A percentile compares a stretch with the other conserved stretches of the same genome.
Evolutionary conservation across 2,888 invertebrate species (phyloP).

Genomic region (Yponomeuta sedellus): DNA sequence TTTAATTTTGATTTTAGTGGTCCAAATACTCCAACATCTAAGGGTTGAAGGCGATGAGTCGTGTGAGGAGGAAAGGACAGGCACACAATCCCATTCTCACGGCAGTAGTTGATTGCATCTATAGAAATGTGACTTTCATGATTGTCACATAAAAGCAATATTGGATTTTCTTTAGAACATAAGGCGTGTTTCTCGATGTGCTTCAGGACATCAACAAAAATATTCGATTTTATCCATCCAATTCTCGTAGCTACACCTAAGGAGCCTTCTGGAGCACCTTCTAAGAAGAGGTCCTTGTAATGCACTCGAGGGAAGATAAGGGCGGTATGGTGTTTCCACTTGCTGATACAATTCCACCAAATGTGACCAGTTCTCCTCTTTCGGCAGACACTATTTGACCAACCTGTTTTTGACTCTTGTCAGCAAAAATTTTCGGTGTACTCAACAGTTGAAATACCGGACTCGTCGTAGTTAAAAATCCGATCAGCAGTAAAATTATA

Average conservation of each 20-base stretch:
- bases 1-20: constrained; percentile 25
- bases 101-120: constrained; percentile 25
- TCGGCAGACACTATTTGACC: constrained; percentile 26
- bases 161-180: constrained; percentile 23
- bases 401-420: constrained; percentile 21
- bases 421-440: constrained; percentile 26
- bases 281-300: constrained; percentile 26
- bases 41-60: constrained; percentile 27
- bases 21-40: constrained; percentile 24
- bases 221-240: constrained; percentile 32
- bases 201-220: constrained; percentile 31
- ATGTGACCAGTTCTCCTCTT: constrained; percentile 27
- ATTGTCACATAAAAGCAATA: constrained; percentile 27
- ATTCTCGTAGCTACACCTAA: constrained; percentile 31
- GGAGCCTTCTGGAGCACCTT: constrained; percentile 25
- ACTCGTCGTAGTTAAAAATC: constrained; percentile 32
- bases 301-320: constrained; percentile 24
- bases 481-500: constrained; percentile 22
- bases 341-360: constrained; percentile 28
- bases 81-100: constrained; percentile 26
- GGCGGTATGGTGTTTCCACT: constrained; percentile 29
- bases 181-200: constrained; percentile 24
- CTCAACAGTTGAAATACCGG: constrained; percentile 30
- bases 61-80: constrained; percentile 23
- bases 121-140: constrained; percentile 25